Percentiles rank a stretch among this genome's conserved stretches.
These are phyloP conservation scores for Portunus trituberculatus DNA, from an alignment of 1,140 invertebrate species.

Conservation along the genomic window DNA sequence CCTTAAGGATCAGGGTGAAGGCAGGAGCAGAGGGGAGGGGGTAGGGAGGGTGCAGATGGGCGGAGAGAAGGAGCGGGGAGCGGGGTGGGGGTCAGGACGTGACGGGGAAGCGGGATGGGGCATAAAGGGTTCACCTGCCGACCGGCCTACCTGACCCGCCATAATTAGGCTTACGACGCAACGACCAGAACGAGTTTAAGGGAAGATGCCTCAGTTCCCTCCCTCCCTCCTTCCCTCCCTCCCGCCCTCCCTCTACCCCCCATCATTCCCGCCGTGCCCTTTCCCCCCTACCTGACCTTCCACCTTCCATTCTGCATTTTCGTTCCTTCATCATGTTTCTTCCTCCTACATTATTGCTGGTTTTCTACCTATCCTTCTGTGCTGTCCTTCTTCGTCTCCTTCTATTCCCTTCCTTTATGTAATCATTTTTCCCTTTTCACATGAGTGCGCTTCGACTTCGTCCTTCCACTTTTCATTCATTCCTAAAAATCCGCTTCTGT, in stretches of 20 bases:
- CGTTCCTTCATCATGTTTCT: background rate
- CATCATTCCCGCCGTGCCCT: background rate
- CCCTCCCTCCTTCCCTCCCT: background rate
- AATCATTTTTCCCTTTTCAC: background rate
- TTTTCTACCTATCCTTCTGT: background rate
- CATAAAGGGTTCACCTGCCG: slow-evolving; percentile 18
- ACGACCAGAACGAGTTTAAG: slow-evolving; percentile 21
- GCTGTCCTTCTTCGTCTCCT: background rate
- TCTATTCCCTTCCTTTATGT: background rate
- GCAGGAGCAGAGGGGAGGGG: background rate
- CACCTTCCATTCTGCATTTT: slow-evolving; percentile 21
- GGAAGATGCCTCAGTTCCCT: slow-evolving; percentile 18
- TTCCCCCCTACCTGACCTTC: slow-evolving; percentile 18
- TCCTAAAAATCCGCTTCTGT: background rate
- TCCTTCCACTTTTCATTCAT: background rate
- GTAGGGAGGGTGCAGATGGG: background rate
- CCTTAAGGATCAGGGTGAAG: background rate
- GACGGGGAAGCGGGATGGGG: slow-evolving; percentile 7
- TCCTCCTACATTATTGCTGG: background rate
- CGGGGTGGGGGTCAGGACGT: slow-evolving; percentile 6
- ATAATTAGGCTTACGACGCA: slow-evolving; percentile 22
- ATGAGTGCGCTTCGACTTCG: background rate
- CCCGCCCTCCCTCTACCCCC: background rate
- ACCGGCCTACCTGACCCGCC: slow-evolving; percentile 15
- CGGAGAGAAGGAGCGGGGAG: background rate